Conservation (phyloP, 1,140 invertebrate species). For the Penaeus vannamei region DNA sequence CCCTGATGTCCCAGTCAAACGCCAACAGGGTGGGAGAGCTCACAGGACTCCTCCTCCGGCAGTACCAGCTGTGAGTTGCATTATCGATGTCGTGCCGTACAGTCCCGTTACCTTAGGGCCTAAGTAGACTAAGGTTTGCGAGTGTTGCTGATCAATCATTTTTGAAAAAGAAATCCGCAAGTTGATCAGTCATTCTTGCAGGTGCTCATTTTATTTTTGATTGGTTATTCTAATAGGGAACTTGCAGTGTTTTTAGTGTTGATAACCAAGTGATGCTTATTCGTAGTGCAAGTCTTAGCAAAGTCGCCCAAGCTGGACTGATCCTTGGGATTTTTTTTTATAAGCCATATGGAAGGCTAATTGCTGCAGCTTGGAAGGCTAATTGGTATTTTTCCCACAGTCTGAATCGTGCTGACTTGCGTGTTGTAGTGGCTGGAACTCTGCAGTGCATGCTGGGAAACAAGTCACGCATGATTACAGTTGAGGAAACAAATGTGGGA, state of each 20-base stretch:
- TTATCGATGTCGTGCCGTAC: not conserved
- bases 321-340: no score
- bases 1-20: conserved; percentile 76
- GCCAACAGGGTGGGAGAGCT: conserved; percentile 84
- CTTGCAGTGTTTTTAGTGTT: no score
- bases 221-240: conserved; percentile 6
- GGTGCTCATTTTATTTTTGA: not conserved
- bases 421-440: conserved; percentile 78
- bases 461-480: conserved; percentile 77
- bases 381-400: conserved; percentile 44
- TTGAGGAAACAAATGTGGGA: conserved; percentile 78
- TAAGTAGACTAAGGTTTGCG: not conserved
- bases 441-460: conserved; percentile 83
- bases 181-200: no score
- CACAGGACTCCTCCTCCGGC: conserved; percentile 81
- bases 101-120: not conserved
- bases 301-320: no score
- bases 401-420: conserved; percentile 73
- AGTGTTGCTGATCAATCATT: not conserved
- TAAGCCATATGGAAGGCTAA: not conserved
- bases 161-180: not conserved
- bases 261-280: no score
- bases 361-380: not conserved
- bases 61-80: conserved; percentile 71
- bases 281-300: no score